Evolutionary conservation across 2,113 vertebrate species (phyloP).

Genomic region (Microcebus lehilahytsara): DNA sequence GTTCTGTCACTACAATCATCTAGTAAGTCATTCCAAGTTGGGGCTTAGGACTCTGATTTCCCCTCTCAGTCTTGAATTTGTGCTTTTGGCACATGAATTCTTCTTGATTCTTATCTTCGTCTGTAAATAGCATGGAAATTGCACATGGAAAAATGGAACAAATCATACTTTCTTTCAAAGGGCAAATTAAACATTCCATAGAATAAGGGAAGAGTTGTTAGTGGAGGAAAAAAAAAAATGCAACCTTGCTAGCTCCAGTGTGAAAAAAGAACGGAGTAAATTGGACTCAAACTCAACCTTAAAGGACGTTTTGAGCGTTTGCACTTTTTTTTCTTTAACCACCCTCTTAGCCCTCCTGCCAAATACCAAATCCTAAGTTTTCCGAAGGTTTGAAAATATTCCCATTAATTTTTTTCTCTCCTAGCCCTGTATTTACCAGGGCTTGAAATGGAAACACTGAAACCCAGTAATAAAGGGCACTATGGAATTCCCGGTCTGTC

Average conservation of each 20-base stretch:
- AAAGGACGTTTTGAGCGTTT: constrained; percentile 67
- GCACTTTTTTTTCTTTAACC: constrained; percentile 71
- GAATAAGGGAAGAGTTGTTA: constrained; percentile 77
- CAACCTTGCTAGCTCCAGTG: constrained; percentile 64
- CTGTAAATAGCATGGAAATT: constrained; percentile 78
- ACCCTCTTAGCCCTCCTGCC: constrained; percentile 73
- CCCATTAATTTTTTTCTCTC: constrained; percentile 69
- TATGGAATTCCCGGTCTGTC: constrained; percentile 51
- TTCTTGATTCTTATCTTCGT: constrained; percentile 78
- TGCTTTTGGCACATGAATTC: constrained; percentile 68
- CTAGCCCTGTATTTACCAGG: constrained; percentile 64
- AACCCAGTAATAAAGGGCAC: constrained; percentile 54
- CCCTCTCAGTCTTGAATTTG: constrained; percentile 55
- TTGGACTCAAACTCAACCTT: constrained; percentile 56
- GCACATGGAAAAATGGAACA: constrained; percentile 76
- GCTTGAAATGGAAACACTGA: constrained; percentile 73
- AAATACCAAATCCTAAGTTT: constrained; percentile 72
- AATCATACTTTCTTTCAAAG: constrained; percentile 78
- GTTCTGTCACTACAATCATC: not conserved
- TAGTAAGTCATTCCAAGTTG: not conserved
- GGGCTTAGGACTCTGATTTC: constrained; percentile 64
- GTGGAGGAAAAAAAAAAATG: not conserved
- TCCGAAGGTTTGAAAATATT: constrained; percentile 77
- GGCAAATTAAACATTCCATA: constrained; percentile 79
- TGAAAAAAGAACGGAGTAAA: constrained; percentile 60